A percentile compares a stretch with the other conserved stretches of the same genome.
Evolutionary conservation across 2,113 vertebrate species (phyloP).

Genomic region (Globicephala melas): DNA sequence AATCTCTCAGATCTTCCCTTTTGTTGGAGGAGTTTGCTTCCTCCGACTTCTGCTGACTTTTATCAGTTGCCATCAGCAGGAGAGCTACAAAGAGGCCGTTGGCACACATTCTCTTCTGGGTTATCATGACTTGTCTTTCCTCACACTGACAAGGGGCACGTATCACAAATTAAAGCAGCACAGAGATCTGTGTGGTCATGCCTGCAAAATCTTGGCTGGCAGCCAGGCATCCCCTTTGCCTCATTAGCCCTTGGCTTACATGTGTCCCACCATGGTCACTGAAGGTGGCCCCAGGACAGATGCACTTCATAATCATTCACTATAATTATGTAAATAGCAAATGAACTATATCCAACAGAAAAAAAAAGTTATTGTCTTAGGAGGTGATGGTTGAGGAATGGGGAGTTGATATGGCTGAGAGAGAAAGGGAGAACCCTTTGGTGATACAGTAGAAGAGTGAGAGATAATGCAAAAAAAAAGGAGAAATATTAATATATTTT

Average conservation of each 20-base stretch:
- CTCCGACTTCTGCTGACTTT: neutral
- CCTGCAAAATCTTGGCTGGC: constrained; percentile 10
- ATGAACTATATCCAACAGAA: constrained; percentile 59
- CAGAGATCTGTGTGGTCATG: neutral
- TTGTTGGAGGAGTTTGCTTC: neutral
- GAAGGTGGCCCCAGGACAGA: constrained; percentile 70
- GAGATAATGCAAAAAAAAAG: neutral
- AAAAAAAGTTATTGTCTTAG: constrained; percentile 72
- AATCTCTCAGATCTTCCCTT: neutral
- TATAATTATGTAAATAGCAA: constrained; percentile 74
- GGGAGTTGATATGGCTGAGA: neutral
- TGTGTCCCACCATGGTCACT: constrained; percentile 57
- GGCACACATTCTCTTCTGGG: neutral
- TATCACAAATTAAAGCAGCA: neutral
- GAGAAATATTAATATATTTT: neutral
- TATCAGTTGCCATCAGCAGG: neutral
- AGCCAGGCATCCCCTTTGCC: constrained; percentile 32
- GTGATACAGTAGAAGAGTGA: constrained; percentile 26
- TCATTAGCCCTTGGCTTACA: constrained; percentile 67
- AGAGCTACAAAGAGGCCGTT: neutral
- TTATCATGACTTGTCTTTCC: neutral
- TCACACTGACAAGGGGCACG: neutral
- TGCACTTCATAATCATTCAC: constrained; percentile 68
- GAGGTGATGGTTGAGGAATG: neutral
- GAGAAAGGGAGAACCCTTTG: neutral